phyloP scores from a whole-genome alignment of 2,797 vertebrate genomes.

The Clarias fuscus region DNA sequence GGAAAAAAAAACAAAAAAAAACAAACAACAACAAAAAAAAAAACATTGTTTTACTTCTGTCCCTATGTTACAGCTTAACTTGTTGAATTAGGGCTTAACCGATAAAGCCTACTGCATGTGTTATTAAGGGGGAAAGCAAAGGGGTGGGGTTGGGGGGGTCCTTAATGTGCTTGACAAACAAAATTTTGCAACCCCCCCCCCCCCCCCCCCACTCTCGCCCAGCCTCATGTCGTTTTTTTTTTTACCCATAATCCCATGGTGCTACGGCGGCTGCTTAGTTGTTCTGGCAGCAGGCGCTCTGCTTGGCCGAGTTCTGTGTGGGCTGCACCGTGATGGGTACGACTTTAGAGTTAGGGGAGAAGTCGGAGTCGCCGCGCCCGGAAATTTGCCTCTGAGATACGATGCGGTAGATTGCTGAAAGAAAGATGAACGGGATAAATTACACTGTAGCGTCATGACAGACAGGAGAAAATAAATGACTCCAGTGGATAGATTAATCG shows the following conservation, averaged over 20 bases:
- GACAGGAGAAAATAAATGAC: slow-evolving; percentile 14
- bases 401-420: slow-evolving; percentile 84
- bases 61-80: slow-evolving; percentile 51
- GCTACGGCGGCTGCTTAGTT: slow-evolving; percentile 72
- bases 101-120: slow-evolving; percentile 48
- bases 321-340: slow-evolving; percentile 86
- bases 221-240: slow-evolving; percentile 55
- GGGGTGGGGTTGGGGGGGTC: neutral
- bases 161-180: slow-evolving; percentile 30
- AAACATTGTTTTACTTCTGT: slow-evolving; percentile 49
- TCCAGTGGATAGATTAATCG: neutral
- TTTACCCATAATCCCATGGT: slow-evolving; percentile 57
- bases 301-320: slow-evolving; percentile 74
- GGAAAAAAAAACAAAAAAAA: neutral
- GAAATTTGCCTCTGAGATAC: slow-evolving; percentile 87
- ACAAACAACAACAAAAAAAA: no score
- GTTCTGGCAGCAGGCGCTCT: slow-evolving; percentile 80
- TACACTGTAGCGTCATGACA: neutral
- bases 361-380: slow-evolving; percentile 73
- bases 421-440: neutral
- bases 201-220: slow-evolving; percentile 15
- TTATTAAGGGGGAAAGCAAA: slow-evolving; percentile 29
- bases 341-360: slow-evolving; percentile 79
- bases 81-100: slow-evolving; percentile 43
- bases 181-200: slow-evolving; percentile 17